These are phyloP conservation scores for Crossaster papposus DNA, from an alignment of 53 echinoderm and acorn worm genomes.

Conservation along the genomic window DNA sequence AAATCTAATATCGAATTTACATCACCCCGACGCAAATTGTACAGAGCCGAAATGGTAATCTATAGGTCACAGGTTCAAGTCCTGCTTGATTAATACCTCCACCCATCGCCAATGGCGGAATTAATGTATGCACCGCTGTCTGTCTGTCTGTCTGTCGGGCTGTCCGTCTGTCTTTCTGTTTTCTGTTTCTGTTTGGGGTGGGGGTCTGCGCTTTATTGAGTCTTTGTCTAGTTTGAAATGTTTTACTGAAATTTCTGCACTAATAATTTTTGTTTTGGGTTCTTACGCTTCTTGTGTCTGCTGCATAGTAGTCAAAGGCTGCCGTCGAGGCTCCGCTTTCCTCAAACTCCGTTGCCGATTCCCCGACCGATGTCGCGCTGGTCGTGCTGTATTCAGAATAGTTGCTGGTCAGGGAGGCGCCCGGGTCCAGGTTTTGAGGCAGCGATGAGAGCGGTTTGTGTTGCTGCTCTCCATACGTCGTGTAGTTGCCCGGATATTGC, in stretches of 20 bases:
- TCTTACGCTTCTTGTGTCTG: conserved; percentile 73
- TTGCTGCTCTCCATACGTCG: conserved; percentile 43
- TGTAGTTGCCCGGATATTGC: conserved; percentile 54
- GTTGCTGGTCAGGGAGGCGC: conserved; percentile 85
- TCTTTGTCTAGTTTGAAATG: no score
- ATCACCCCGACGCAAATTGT: no score
- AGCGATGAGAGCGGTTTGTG: conserved; percentile 36
- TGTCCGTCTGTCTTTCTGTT: no score
- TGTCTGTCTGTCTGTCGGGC: no score
- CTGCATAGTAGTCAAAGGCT: conserved; percentile 73
- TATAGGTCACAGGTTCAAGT: no score
- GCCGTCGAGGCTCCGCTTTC: conserved; percentile 73
- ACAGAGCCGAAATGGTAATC: no score
- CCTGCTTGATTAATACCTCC: no score
- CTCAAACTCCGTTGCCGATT: conserved; percentile 77
- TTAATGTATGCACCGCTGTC: no score
- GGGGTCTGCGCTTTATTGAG: no score
- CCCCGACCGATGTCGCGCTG: conserved; percentile 66
- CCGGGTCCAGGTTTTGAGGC: conserved; percentile 73
- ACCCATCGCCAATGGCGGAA: no score
- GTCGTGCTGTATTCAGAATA: conserved; percentile 97
- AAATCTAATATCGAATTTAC: no score
- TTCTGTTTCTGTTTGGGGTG: no score
- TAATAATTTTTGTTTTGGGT: not conserved
- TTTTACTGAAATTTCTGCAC: not conserved